Evolutionary conservation across 1,140 invertebrate species (phyloP).

Genomic region (Melitaea cinxia): DNA sequence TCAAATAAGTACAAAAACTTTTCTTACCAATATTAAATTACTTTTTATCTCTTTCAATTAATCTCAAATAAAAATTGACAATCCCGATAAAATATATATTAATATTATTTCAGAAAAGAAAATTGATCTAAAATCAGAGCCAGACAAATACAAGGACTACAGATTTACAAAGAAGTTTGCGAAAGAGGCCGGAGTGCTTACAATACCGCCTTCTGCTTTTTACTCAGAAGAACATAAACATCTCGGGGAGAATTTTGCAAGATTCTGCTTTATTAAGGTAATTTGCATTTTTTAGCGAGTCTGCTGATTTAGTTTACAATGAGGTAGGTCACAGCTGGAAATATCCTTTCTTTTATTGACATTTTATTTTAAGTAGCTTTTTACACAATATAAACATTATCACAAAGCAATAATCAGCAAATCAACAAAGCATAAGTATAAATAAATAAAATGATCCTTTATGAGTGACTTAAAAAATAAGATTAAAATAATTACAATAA

Average conservation of each 20-base stretch:
- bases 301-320: too few species aligned
- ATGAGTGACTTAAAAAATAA: too few species aligned
- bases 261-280: slow-evolving; percentile 97
- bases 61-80: not conserved
- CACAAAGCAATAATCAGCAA: too few species aligned
- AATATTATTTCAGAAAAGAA: slow-evolving; percentile 78
- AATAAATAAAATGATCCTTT: too few species aligned
- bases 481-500: not conserved
- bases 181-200: slow-evolving; percentile 95
- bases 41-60: not conserved
- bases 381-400: too few species aligned
- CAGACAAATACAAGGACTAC: slow-evolving; percentile 91
- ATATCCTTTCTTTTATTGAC: too few species aligned
- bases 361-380: too few species aligned
- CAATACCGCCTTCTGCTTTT: slow-evolving; percentile 97
- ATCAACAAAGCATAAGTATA: too few species aligned
- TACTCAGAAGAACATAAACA: slow-evolving; percentile 92
- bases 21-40: too few species aligned
- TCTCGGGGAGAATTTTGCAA: slow-evolving; percentile 93
- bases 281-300: too few species aligned
- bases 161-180: slow-evolving; percentile 97
- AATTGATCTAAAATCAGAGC: slow-evolving; percentile 85
- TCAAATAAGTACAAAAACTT: too few species aligned
- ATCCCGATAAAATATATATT: not conserved
- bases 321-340: too few species aligned